Conservation (phyloP, 2,797 vertebrate species). For the Emydoidea blandingii region DNA sequence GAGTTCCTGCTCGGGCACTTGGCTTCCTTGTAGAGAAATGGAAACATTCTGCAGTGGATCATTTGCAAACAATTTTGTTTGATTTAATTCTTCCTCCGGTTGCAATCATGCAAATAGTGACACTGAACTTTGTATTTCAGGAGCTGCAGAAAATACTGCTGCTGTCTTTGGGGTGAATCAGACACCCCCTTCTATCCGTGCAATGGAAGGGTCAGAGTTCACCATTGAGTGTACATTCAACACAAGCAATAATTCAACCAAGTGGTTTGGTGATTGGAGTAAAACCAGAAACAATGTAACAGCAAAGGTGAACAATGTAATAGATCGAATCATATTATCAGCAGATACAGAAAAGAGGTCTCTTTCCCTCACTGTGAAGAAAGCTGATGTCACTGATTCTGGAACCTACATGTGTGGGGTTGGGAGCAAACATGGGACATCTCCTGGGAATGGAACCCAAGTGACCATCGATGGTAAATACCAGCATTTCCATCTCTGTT, state of each 20-base stretch:
- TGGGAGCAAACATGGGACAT: accelerated
- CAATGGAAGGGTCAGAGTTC: not conserved
- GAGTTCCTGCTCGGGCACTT: not conserved
- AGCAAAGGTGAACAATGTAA: accelerated
- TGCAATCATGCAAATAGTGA: not conserved
- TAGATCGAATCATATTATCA: not conserved
- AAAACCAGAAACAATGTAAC: not conserved
- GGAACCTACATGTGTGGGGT: accelerated
- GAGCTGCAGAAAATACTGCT: not conserved
- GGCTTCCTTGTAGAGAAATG: not conserved
- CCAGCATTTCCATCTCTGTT: not conserved
- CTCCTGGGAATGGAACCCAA: not conserved
- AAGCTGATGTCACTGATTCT: not conserved
- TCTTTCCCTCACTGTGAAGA: not conserved
- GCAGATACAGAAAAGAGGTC: accelerated
- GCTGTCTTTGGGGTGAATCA: not conserved
- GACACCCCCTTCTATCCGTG: not conserved
- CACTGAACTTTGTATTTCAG: not conserved
- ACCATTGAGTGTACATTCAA: not conserved
- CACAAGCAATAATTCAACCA: accelerated
- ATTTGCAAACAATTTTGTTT: not conserved
- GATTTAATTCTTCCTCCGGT: not conserved
- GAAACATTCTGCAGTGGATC: not conserved
- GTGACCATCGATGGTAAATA: not conserved
- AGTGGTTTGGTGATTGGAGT: not conserved